A percentile compares a stretch with the other conserved stretches of the same genome.
Evolutionary conservation across 64 coral and sea anemone species (phyloP).

Genomic region (Orbicella faveolata): DNA sequence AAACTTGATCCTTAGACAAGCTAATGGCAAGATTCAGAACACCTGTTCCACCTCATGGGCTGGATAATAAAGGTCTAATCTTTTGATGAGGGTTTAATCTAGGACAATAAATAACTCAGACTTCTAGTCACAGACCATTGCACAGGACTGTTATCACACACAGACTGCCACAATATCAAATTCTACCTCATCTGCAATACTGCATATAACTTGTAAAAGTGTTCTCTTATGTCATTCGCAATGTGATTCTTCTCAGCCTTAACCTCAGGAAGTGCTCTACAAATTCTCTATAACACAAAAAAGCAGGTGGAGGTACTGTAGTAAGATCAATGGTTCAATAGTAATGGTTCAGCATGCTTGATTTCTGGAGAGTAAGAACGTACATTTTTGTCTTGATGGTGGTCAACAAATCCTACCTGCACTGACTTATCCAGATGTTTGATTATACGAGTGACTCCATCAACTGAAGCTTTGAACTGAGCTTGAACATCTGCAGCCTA

Average conservation of each 20-base stretch:
- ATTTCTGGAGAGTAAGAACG: no score
- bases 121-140: no score
- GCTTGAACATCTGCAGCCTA: conserved; percentile 42
- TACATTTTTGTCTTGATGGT: no score
- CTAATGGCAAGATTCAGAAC: no score
- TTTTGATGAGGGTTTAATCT: no score
- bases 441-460: conserved; percentile 24
- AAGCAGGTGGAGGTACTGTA: no score
- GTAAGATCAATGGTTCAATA: no score
- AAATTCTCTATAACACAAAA: conserved; percentile 66
- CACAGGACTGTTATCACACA: not conserved
- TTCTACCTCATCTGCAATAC: conserved; percentile 73
- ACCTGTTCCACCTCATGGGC: no score
- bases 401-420: not conserved
- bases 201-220: conserved; percentile 72
- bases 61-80: no score
- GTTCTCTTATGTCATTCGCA: conserved; percentile 74
- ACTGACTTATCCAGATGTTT: conserved; percentile 51
- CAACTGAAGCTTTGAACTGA: conserved; percentile 38
- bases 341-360: no score
- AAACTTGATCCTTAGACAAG: no score
- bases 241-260: conserved; percentile 75
- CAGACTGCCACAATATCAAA: not conserved
- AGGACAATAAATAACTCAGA: no score
- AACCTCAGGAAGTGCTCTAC: conserved; percentile 40